Conservation (phyloP, 2,888 invertebrate species). For the Bellardia pandia region DNA sequence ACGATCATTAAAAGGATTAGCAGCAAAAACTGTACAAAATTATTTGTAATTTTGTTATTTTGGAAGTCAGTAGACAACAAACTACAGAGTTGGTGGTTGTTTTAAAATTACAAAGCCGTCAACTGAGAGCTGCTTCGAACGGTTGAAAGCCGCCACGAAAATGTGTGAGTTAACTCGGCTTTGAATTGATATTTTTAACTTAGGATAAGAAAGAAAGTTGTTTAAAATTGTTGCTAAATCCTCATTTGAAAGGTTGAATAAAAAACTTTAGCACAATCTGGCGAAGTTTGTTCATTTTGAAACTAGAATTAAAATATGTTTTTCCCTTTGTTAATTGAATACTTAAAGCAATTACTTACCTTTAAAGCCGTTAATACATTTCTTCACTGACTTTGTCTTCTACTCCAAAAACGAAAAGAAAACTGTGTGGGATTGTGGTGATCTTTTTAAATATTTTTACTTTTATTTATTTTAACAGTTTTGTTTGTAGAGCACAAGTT, state of each 20-base stretch:
- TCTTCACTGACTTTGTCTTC: not conserved
- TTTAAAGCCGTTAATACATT: not conserved
- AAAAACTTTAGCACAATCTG: not conserved
- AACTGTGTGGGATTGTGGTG: not conserved
- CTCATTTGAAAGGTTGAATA: no score
- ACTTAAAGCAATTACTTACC: not conserved
- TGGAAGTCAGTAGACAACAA: not conserved
- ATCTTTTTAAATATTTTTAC: slow-evolving; percentile 12
- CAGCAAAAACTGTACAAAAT: not conserved
- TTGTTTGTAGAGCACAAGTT: not conserved
- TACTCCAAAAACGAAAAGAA: not conserved
- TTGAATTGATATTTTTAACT: no score
- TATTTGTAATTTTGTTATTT: not conserved
- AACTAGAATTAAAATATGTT: no score
- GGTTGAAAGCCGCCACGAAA: no score
- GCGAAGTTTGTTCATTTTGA: no score
- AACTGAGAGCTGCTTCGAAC: not conserved
- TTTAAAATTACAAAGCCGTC: not conserved
- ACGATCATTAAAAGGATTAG: not conserved
- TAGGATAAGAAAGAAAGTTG: no score
- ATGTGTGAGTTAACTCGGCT: no score
- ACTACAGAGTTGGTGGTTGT: not conserved
- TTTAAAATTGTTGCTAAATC: no score
- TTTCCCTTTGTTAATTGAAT: no score
- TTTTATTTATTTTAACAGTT: slow-evolving; percentile 53